Percentiles rank a stretch among this genome's conserved stretches.
Conservation (phyloP, 1,140 invertebrate genomes). For the Brachionus koreanus region DNA sequence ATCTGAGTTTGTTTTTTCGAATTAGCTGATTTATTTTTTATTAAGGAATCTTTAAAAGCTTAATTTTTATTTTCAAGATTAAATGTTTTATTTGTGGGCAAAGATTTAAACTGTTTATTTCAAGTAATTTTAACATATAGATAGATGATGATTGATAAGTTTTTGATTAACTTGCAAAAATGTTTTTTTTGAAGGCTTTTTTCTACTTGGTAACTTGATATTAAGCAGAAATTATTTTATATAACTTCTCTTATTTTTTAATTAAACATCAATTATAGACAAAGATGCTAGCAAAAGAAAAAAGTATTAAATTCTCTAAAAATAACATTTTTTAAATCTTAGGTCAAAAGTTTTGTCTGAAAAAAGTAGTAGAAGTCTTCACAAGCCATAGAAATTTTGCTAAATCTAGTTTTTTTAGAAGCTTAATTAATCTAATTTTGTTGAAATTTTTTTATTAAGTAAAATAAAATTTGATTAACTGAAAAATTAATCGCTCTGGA, state of each 20-base stretch:
- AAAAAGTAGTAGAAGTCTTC: background rate
- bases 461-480: no score
- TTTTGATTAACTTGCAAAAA: background rate
- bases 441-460: background rate
- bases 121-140: background rate
- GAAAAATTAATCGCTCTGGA: background rate
- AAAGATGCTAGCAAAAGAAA: background rate
- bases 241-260: background rate
- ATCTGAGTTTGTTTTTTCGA: background rate
- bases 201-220: background rate
- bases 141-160: background rate
- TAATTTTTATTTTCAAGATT: background rate
- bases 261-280: background rate
- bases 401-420: background rate
- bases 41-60: background rate
- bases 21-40: background rate
- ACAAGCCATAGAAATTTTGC: background rate
- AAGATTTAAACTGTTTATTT: no score
- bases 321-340: no score
- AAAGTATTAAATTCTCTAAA: background rate
- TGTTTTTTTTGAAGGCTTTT: no score
- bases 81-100: no score
- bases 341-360: background rate
- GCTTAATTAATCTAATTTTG: background rate
- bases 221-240: background rate